Percentiles rank a stretch among this genome's conserved stretches.
Evolutionary conservation across 2,113 vertebrate genomes (phyloP).

Genomic region (Phalacrocorax aristotelis): DNA sequence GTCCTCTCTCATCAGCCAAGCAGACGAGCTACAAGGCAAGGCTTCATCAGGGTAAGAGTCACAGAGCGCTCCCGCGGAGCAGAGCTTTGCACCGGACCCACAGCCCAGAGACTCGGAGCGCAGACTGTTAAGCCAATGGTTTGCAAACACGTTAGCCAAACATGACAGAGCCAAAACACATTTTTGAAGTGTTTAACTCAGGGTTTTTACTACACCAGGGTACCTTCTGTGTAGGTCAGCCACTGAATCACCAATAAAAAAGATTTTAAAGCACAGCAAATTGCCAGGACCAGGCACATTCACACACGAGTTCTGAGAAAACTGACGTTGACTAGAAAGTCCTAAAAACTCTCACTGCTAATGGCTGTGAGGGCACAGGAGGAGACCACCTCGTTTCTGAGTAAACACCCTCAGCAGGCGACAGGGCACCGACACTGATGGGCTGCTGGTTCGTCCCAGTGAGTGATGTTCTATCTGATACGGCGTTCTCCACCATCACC

Average conservation of each 20-base stretch:
- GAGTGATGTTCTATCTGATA: accelerated
- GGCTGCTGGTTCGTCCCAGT: neutral
- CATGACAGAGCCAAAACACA: accelerated
- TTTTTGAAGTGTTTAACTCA: too few species aligned
- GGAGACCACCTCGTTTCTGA: neutral
- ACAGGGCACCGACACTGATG: accelerated
- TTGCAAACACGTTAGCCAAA: neutral
- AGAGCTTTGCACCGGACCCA: neutral
- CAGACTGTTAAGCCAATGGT: neutral
- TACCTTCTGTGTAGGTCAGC: neutral
- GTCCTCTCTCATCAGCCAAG: accelerated
- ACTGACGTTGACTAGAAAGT: accelerated
- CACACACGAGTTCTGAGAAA: neutral
- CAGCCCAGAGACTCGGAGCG: accelerated
- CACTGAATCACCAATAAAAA: neutral
- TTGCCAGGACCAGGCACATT: neutral
- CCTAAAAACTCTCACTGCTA: neutral
- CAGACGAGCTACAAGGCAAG: accelerated
- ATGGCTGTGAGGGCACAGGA: neutral
- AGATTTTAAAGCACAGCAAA: neutral
- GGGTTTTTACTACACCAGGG: neutral
- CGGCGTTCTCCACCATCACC: neutral
- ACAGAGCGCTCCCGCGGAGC: accelerated
- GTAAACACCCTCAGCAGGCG: neutral
- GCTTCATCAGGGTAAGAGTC: accelerated